Conservation (phyloP, 1,140 invertebrate species). For the Anastrepha obliqua region DNA sequence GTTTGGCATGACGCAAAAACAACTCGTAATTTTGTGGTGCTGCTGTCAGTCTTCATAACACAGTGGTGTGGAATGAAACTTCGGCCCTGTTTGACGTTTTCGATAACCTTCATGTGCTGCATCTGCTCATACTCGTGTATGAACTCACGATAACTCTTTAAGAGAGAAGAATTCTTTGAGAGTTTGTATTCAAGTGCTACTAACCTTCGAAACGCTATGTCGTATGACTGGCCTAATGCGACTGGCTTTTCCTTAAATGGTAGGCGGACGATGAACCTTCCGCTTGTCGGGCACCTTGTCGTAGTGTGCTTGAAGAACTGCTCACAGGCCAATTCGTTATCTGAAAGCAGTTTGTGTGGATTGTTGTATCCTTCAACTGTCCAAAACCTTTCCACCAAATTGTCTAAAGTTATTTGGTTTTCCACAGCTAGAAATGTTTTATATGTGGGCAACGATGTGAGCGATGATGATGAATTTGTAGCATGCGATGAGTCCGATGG, state of each 20-base stretch:
- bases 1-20: no score
- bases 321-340: not conserved
- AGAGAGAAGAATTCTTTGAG: not conserved
- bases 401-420: no score
- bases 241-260: not conserved
- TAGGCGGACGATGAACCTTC: not conserved
- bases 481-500: no score
- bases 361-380: not conserved
- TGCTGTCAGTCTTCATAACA: no score
- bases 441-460: no score
- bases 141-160: not conserved
- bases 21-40: no score
- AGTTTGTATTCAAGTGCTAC: not conserved
- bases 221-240: not conserved
- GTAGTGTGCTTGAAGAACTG: no score
- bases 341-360: not conserved
- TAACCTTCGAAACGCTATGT: not conserved
- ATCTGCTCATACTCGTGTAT: not conserved
- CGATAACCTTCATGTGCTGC: not conserved
- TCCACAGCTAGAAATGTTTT: no score
- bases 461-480: no score
- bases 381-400: not conserved
- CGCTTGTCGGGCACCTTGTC: no score
- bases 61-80: not conserved
- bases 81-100: not conserved